Percentiles rank a stretch among this genome's conserved stretches.
These are phyloP conservation scores for Oplegnathus fasciatus DNA, from an alignment of 2,113 vertebrate species.

Conservation along the genomic window DNA sequence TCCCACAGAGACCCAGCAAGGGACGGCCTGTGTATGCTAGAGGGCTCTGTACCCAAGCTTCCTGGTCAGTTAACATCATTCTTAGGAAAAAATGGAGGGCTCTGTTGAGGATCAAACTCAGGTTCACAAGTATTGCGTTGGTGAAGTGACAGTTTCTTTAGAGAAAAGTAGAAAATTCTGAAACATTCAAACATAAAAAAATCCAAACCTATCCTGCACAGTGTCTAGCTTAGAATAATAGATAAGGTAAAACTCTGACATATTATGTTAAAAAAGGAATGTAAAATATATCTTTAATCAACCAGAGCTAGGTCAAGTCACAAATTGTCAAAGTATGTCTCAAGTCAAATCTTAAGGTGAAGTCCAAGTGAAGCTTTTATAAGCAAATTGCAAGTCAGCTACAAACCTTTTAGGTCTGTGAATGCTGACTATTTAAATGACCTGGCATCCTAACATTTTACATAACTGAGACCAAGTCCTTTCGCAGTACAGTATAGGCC, in stretches of 20 bases:
- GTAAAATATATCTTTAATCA: no score
- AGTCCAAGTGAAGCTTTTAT: neutral
- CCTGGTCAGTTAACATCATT: conserved; percentile 60
- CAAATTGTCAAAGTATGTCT: neutral
- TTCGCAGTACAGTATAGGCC: neutral
- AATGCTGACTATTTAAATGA: neutral
- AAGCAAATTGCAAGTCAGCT: neutral
- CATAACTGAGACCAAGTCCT: neutral
- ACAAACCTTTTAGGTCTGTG: neutral
- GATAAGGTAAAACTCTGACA: neutral
- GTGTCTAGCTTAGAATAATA: neutral
- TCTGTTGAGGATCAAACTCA: conserved; percentile 39
- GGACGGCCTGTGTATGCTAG: conserved; percentile 43
- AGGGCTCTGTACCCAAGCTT: conserved; percentile 48
- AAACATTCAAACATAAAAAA: neutral
- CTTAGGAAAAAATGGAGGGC: conserved; percentile 33
- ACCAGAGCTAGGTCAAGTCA: neutral
- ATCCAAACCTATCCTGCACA: neutral
- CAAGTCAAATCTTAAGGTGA: neutral
- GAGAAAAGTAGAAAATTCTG: neutral
- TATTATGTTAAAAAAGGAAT: neutral
- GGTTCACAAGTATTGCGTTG: neutral
- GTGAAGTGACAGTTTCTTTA: neutral
- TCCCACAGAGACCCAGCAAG: conserved; percentile 60
- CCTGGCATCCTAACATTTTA: neutral